Evolutionary conservation across 2,113 vertebrate genomes (phyloP), one percentile per base, ranked within the genome.

Genomic region (Patagioenas fasciata): DNA sequence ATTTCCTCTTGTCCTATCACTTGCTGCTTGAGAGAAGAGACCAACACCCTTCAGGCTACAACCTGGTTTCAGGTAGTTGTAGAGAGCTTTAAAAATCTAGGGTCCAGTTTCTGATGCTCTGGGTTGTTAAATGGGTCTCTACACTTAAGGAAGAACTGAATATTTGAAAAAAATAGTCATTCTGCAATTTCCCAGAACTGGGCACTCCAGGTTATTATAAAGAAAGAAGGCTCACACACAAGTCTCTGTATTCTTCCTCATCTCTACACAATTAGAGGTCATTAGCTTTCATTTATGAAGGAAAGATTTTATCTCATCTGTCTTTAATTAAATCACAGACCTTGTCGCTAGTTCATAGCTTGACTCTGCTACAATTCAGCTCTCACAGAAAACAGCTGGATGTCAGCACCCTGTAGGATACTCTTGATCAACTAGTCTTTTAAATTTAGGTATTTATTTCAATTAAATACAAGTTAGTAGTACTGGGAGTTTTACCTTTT

Each of bases 251-350:
- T 91, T 91, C 60, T 93, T 75, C 85, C 40, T 91, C 58, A 32
- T 88, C 25, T 94, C 11, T 53, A 72, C 50, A 56, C 82, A 89
- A 94, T 88, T 93, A 86, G 57, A 86, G 42, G 34, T 28, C 56
- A 92, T 84, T 88, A 86, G 32, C 66, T 95, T 86, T 95, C 90
- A 64, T 91, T 96, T 95, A 65, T 50, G 80, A 83, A 71, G 80
- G 67, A 83, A 86, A 50, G 87, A n/a, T 83, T 92, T 54, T 97
- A 71, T 93, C 86, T 81, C 8, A 69, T 44, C 65, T 89, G 21
- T 23, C 81, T 97, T 85, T 97, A 95, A 96, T 96, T 95, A 96
- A 97, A 94, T 75, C 67, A 78, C 51, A 69, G 87, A 74, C 70
- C 32, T 94, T 89, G 58, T 90, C 34, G 50, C 53, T 86, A 24